Evolutionary conservation across 2,113 vertebrate species (phyloP), one percentile per base, ranked within the genome.

Genomic region (Mus pahari): DNA sequence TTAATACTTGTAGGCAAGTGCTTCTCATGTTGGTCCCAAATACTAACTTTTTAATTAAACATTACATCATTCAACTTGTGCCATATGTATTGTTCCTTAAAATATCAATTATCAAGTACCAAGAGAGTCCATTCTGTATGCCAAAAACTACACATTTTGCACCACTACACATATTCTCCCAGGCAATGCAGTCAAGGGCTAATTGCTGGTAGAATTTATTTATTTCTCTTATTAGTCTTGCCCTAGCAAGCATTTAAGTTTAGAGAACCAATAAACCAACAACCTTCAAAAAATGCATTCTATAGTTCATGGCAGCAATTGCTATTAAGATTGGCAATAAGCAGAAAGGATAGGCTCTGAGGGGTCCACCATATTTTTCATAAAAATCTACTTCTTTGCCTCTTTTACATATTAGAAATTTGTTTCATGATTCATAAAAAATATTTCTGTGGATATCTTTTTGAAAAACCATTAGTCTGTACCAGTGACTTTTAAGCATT

Each of bases 261-360:
- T 86, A 53, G 6, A 77, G n/a, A 42, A 88, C 20, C 10, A 24
- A 5, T 24, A 83, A 26, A 91, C 78, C n/a, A 60, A 90, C 20
- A 88, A 5, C 42, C 91, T 95, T 79, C 55, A 94, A 88, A 92
- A 91, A 70, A 31, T 2, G 2, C 88, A 86, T 91, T 24, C 36
- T 88, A 60, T 58, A 58, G 55, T 58, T 79, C 31, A 62, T 84
- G 62, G 4, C 2, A 73, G 8, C 24, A 31, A 26, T 81, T 42
- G 7, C 10, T 78, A 36, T 73, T 64, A 86, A 75, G 22, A 86
- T 9, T 94, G 58, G 64, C 62, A 86, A 13, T 14, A 58, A 58
- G 16, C 16, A 58, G 55, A 58, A 58, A 58, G 2, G 55, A 58
- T 58, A 58, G 16, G 10, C 13, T 86, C 39, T 94, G 36, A 42